Percentiles rank a stretch among this genome's conserved stretches.
These are phyloP conservation scores for Sebastes trivittatus DNA, from an alignment of 2,797 vertebrate genomes.

Conservation along the genomic window DNA sequence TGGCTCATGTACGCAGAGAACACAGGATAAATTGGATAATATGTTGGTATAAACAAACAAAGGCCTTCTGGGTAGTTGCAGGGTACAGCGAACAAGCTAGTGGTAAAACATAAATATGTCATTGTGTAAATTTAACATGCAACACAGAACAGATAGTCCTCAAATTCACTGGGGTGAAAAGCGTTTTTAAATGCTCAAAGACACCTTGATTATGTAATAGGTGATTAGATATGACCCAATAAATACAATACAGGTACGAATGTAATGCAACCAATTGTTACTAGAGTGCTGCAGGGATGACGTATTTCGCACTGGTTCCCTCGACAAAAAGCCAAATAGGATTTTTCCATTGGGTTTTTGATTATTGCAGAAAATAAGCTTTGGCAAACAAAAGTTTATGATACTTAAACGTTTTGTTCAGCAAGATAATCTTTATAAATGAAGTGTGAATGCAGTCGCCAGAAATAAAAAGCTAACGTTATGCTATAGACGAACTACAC, in stretches of 20 bases:
- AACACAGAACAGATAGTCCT: neutral
- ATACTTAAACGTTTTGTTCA: too few species aligned
- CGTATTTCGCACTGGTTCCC: too few species aligned
- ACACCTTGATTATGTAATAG: neutral
- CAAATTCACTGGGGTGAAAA: neutral
- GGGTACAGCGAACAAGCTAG: constrained; percentile 16
- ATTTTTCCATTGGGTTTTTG: neutral
- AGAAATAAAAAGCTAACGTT: too few species aligned
- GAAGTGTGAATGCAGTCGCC: too few species aligned
- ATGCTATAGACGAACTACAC: too few species aligned
- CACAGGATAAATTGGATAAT: constrained; percentile 23
- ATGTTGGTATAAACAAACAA: constrained; percentile 26
- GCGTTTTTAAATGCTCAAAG: neutral
- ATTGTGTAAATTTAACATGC: neutral
- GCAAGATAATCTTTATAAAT: too few species aligned
- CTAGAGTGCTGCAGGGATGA: neutral
- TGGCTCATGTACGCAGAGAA: neutral
- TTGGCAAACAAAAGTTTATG: too few species aligned
- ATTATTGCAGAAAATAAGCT: too few species aligned
- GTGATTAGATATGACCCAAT: neutral
- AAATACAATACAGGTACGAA: neutral
- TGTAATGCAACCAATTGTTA: neutral
- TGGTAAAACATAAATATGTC: neutral
- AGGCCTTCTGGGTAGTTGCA: constrained; percentile 3
- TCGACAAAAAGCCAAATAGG: too few species aligned